phyloP scores from a whole-genome alignment of 2,797 vertebrate species.

The Pogoniulus pusillus region DNA sequence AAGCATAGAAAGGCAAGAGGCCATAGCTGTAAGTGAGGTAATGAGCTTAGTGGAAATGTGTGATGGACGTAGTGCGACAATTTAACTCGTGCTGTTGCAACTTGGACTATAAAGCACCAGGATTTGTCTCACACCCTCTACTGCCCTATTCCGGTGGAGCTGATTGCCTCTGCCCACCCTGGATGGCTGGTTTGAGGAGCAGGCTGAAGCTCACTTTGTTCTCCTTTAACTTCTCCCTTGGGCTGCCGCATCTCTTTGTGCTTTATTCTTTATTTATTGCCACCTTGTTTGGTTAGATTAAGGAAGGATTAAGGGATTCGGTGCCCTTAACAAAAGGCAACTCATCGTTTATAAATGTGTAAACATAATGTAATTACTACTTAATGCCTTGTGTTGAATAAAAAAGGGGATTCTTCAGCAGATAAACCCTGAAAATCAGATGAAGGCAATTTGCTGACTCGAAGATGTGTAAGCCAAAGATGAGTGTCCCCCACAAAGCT shows the following conservation, averaged over 20 bases:
- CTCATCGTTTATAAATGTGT: background rate
- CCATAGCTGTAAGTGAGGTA: background rate
- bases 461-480: background rate
- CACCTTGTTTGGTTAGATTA: conserved; percentile 49
- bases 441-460: conserved; percentile 6
- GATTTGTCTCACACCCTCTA: background rate
- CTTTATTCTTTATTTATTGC: conserved; percentile 24
- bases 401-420: conserved; percentile 6
- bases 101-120: background rate
- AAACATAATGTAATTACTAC: conserved; percentile 39
- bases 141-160: background rate
- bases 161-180: background rate
- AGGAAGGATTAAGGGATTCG: conserved; percentile 26
- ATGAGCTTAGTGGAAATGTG: background rate
- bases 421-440: conserved; percentile 10
- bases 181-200: background rate
- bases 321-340: conserved; percentile 31
- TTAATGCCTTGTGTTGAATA: conserved; percentile 27
- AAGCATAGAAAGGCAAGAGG: background rate
- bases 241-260: background rate
- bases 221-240: background rate
- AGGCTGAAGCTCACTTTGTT: background rate
- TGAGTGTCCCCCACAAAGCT: background rate
- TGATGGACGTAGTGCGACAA: background rate
- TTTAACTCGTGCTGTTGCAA: background rate